A percentile compares a stretch with the other conserved stretches of the same genome.
Conservation (phyloP, 2,113 vertebrate species). For the Perca fluviatilis region DNA sequence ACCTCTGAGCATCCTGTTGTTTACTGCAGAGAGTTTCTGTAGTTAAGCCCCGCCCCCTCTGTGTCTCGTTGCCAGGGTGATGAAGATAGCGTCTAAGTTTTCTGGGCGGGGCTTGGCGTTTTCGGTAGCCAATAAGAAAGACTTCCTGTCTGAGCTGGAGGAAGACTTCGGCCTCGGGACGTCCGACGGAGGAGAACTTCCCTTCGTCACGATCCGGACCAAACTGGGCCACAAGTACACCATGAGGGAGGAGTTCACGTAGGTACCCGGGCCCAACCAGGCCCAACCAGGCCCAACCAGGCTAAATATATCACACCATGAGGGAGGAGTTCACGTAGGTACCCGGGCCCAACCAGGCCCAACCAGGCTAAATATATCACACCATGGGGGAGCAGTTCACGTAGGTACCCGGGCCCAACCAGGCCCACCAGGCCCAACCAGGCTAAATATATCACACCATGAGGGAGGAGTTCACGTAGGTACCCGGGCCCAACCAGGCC, state of each 20-base stretch:
- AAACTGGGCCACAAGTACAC: constrained; percentile 82
- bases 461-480: no score
- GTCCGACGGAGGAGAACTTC: constrained; percentile 76
- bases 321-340: background rate
- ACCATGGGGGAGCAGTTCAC: no score
- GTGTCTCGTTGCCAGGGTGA: constrained; percentile 72
- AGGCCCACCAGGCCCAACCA: no score
- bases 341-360: no score
- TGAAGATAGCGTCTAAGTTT: constrained; percentile 82
- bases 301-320: background rate
- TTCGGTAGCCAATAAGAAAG: constrained; percentile 82
- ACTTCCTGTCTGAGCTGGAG: constrained; percentile 83
- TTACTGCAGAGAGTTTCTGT: no score
- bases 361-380: no score
- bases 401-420: no score
- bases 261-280: constrained; percentile 43
- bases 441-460: no score
- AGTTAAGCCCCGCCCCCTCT: background rate
- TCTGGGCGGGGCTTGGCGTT: constrained; percentile 74
- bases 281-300: background rate
- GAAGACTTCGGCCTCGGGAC: constrained; percentile 83
- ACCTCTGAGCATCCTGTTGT: no score
- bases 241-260: constrained; percentile 89
- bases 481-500: no score
- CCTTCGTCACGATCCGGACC: constrained; percentile 82